Evolutionary conservation across 2,113 vertebrate species (phyloP).

Genomic region (Lampris incognitus): DNA sequence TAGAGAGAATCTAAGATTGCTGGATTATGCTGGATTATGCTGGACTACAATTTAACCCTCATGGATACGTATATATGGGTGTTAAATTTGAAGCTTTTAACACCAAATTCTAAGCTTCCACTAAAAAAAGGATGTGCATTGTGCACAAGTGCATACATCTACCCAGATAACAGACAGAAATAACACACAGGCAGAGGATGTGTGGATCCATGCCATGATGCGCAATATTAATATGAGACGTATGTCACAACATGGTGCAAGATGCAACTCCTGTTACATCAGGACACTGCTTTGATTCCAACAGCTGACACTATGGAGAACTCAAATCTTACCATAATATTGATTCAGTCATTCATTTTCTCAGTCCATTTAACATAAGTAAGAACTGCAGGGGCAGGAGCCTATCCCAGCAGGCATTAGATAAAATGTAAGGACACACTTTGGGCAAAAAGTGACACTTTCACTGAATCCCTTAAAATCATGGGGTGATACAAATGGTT

Average conservation of each 20-base stretch:
- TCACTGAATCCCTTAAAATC: too few relatives aligned
- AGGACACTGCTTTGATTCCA: background rate
- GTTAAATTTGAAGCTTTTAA: constrained; percentile 11
- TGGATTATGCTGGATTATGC: background rate
- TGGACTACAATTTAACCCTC: too few relatives aligned
- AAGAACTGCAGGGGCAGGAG: too few relatives aligned
- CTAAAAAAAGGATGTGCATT: background rate
- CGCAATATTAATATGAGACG: too few relatives aligned
- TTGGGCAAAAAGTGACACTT: too few relatives aligned
- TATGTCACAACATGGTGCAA: background rate
- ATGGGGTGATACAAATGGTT: too few relatives aligned
- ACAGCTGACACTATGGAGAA: constrained; percentile 2
- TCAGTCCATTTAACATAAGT: too few relatives aligned
- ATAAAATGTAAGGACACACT: too few relatives aligned
- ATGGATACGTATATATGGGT: too few relatives aligned
- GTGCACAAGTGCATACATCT: too few relatives aligned
- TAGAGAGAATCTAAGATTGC: constrained; percentile 51
- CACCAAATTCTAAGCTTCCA: constrained; percentile 8
- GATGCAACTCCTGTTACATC: background rate
- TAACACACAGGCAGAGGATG: background rate
- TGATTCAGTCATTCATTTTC: background rate
- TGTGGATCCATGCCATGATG: background rate
- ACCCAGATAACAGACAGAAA: too few relatives aligned
- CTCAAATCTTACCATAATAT: constrained; percentile 30
- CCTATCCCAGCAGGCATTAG: too few relatives aligned